Conservation (phyloP, 2,797 vertebrate genomes). For the Catamblyrhynchus diadema region DNA sequence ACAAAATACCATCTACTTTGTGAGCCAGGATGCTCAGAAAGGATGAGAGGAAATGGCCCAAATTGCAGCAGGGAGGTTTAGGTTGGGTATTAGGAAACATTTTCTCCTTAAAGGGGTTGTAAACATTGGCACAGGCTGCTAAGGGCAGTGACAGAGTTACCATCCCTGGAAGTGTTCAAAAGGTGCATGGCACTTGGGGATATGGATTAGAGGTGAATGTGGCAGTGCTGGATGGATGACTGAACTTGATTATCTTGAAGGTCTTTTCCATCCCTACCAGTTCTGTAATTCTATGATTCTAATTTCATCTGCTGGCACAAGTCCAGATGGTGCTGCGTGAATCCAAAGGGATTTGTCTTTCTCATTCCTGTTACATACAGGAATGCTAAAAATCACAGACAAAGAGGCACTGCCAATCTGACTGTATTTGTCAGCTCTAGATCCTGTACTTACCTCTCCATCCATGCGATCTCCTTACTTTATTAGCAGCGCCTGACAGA, state of each 20-base stretch:
- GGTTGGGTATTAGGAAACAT: neutral
- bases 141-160: neutral
- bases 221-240: neutral
- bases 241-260: neutral
- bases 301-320: neutral
- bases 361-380: neutral
- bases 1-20: neutral
- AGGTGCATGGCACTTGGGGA: neutral
- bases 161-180: neutral
- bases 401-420: neutral
- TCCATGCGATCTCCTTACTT: neutral
- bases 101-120: neutral
- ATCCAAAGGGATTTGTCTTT: neutral
- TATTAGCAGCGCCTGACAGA: slow-evolving; percentile 3
- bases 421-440: neutral
- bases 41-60: neutral
- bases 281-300: neutral
- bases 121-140: neutral
- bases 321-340: neutral
- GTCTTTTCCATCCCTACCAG: neutral
- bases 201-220: neutral
- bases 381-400: neutral
- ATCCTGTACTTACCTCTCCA: neutral
- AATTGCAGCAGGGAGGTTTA: neutral
- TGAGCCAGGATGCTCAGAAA: neutral